Evolutionary conservation across 2,797 vertebrate genomes (phyloP).

Genomic region (Lepidocolaptes lacrymiger): DNA sequence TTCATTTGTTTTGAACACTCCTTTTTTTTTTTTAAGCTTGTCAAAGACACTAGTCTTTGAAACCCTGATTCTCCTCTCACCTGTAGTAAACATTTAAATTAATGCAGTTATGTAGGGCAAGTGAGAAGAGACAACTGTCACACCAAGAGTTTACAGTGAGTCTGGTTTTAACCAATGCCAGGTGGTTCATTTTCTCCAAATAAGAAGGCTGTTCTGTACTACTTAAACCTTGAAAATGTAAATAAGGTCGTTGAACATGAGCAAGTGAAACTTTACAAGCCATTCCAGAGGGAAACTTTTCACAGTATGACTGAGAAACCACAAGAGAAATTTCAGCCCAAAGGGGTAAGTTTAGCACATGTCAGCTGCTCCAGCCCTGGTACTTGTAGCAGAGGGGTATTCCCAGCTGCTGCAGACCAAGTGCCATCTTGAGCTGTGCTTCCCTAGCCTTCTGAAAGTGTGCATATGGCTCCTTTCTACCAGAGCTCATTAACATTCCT

Average conservation of each 20-base stretch:
- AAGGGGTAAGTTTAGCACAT: constrained; percentile 54
- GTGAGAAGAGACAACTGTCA: not conserved
- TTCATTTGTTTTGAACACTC: not conserved
- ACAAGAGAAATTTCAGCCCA: constrained; percentile 55
- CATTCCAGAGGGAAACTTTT: constrained; percentile 46
- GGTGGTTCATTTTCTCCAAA: constrained; percentile 21
- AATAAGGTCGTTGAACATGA: constrained; percentile 44
- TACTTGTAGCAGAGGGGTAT: constrained; percentile 29
- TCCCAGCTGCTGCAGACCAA: constrained; percentile 42
- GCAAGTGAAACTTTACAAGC: constrained; percentile 41
- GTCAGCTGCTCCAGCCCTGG: constrained; percentile 30
- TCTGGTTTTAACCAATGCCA: constrained; percentile 8
- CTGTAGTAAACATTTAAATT: constrained; percentile 11
- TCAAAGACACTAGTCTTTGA: constrained; percentile 10
- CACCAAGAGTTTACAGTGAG: not conserved
- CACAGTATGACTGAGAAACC: constrained; percentile 45
- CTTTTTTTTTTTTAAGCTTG: not conserved
- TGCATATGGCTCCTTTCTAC: constrained; percentile 10
- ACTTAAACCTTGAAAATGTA: constrained; percentile 33
- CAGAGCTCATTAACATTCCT: constrained; percentile 36
- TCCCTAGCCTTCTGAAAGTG: not conserved
- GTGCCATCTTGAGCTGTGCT: constrained; percentile 30
- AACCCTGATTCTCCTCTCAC: constrained; percentile 7
- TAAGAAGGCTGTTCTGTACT: constrained; percentile 5
- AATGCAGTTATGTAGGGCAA: constrained; percentile 16